These are phyloP conservation scores for Epirrhoe alternata DNA, from an alignment of 2,888 invertebrate species.

Conservation along the genomic window DNA sequence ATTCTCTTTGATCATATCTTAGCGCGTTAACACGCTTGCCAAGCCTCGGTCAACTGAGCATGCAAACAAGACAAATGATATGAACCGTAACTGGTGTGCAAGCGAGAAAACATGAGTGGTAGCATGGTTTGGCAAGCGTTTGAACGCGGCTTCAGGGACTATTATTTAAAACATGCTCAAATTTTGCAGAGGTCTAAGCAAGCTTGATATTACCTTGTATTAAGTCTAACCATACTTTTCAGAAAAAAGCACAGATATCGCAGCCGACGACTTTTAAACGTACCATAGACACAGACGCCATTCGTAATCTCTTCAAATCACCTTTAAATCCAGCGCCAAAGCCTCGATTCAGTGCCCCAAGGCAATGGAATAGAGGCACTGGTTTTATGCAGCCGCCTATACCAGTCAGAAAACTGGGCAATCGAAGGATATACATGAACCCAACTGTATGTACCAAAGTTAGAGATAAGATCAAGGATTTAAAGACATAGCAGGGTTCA, in stretches of 20 bases:
- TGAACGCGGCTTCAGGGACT: no score
- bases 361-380: not conserved
- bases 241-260: slow-evolving; percentile 25
- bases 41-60: no score
- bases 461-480: not conserved
- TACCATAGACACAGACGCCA: slow-evolving; percentile 47
- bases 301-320: slow-evolving; percentile 17
- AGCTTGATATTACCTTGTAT: no score
- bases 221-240: not conserved
- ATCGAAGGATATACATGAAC: not conserved
- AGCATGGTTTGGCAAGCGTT: no score
- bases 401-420: not conserved
- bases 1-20: no score
- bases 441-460: slow-evolving; percentile 17
- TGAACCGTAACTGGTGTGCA: no score
- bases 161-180: no score
- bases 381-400: not conserved
- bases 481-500: no score
- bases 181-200: no score
- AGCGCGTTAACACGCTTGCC: no score
- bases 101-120: no score
- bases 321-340: slow-evolving; percentile 14
- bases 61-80: no score
- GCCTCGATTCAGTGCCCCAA: not conserved
- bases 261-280: slow-evolving; percentile 49